Percentiles rank a stretch among this genome's conserved stretches.
Conservation (phyloP, 2,113 vertebrate genomes). For the Rattus rattus region DNA sequence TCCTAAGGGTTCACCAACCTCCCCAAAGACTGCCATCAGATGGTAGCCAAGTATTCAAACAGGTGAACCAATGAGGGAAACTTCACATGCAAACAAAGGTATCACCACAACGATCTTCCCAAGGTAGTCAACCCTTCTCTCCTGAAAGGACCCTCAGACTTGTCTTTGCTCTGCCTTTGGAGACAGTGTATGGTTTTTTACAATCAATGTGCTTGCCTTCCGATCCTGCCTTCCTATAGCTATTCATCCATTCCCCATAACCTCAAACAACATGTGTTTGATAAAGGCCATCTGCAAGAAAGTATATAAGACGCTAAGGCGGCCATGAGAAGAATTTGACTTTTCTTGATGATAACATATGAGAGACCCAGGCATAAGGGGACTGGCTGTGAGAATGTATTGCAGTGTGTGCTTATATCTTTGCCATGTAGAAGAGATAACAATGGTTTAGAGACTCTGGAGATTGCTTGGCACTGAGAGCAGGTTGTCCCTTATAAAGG, state of each 20-base stretch:
- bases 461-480: neutral
- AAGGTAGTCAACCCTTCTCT: neutral
- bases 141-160: neutral
- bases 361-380: neutral
- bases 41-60: neutral
- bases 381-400: no score
- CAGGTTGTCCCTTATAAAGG: neutral
- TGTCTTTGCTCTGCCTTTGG: neutral
- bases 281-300: neutral
- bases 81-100: neutral
- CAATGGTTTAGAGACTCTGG: neutral
- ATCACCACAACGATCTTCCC: neutral
- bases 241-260: no score
- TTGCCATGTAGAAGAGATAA: rapidly evolving
- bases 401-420: rapidly evolving
- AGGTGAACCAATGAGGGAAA: no score
- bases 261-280: rapidly evolving
- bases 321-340: neutral
- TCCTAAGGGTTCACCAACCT: no score
- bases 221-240: neutral
- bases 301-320: rapidly evolving
- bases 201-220: neutral
- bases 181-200: neutral
- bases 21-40: no score
- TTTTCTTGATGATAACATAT: rapidly evolving